Conservation (phyloP, 2,113 vertebrate species). For the Ursus arctos region DNA sequence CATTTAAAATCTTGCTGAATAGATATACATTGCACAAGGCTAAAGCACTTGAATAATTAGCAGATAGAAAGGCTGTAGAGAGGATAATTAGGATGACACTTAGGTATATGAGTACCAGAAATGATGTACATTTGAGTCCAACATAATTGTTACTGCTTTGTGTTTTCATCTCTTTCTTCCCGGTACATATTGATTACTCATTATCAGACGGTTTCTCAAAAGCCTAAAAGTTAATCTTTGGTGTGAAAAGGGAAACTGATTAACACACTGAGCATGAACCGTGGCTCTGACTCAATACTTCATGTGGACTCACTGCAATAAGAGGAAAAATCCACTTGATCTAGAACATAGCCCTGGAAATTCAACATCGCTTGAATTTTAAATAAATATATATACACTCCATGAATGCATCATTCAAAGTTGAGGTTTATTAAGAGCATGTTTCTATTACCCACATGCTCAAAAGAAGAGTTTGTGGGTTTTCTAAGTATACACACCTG, state of each 20-base stretch:
- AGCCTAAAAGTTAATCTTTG: neutral
- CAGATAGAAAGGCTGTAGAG: neutral
- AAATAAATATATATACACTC: neutral
- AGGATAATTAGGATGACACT: neutral
- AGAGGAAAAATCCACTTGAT: neutral
- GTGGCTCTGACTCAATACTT: neutral
- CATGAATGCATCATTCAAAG: neutral
- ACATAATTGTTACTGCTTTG: neutral
- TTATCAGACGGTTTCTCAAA: neutral
- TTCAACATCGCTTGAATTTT: neutral
- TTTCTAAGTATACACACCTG: neutral
- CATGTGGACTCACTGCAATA: neutral
- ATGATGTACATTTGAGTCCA: neutral
- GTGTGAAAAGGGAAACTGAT: neutral
- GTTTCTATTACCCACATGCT: neutral
- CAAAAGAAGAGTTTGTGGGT: neutral
- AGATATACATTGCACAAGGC: neutral
- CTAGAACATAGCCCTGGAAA: neutral
- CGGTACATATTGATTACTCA: neutral
- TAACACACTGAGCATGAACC: neutral
- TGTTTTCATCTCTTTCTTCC: neutral
- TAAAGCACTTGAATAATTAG: neutral
- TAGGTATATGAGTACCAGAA: neutral
- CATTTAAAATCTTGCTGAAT: neutral
- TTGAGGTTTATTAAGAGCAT: neutral